Evolutionary conservation across 2,888 invertebrate genomes (phyloP), one percentile per base, ranked within the genome.

Genomic region (Litoditis marina): DNA sequence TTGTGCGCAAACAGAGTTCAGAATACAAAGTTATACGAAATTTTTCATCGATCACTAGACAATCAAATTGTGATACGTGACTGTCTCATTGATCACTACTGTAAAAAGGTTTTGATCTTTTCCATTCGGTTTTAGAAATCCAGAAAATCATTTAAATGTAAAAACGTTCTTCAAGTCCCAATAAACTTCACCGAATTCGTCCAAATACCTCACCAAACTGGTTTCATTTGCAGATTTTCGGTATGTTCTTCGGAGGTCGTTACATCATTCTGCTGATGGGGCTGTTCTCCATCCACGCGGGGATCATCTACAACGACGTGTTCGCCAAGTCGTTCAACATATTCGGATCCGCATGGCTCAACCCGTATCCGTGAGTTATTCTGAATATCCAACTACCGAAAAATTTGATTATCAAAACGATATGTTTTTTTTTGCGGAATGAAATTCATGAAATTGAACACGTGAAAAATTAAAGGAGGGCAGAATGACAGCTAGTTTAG

Each of bases 321-420:
- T 83, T 83, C 65, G 82, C 83, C 56, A 84, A 82, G 62, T 79
- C 85, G 1, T 72, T 85, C 76, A 85, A 85, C 71, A 79, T 86
- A 50, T 86, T 86, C 77, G 85, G 84, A 11, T 82, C 84, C 19
- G 72, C 81, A 1, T 86, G 86, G 86, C 58, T 56, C 31, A 80
- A 80, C 63, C 76, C 81, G 11, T 82, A 80, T 67, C 52, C 63
- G 68, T 70, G 22, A 54, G 65, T 42, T 25, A 5, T 30, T n/a
- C n/a, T n/a, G n/a, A n/a, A n/a, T n/a, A n/a, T n/a, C n/a, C n/a
- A 36, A 36, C 39, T 13, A 36, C 39, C 39, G 39, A 11, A n/a
- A 13, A 36, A 13, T 36, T 13, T 16, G 16, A n/a, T 13, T 13
- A 36, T 47, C 11, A n/a, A 47, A 47, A 22, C 7, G n/a, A 47